Base-by-base conservation (phyloP, 2,888 invertebrate genomes). In the Philaethria dido region DNA sequence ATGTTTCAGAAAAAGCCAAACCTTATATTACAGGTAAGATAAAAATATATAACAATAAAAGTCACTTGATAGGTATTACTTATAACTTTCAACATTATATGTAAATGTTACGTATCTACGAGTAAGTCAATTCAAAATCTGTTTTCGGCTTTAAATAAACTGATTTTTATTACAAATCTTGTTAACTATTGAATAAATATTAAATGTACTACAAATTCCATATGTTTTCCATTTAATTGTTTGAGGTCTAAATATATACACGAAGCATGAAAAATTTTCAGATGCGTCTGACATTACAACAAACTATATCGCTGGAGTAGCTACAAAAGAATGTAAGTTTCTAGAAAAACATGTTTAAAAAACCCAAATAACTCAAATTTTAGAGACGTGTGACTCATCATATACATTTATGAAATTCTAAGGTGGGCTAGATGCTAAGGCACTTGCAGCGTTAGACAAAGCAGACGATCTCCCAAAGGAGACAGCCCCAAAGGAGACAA, bases 281-380 rank as follows among this genome's bases (percentile, higher is more conserved):
- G 87, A 80, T 45, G 77, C 83, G 5, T 64, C 76, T 14, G 42
- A 74, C 2, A 80, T 85, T 22, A 70, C 83, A n/a, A 66, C 80
- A 8, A 45, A 73, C 25, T 87, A 80, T 64, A 74, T 88, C 16
- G 82, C 86, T 48, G 78, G 79, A 18, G 72, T 80, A 0, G 86
- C 86, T 16, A 84, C 84, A 29, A 70, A 79, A n/a, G 76, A 85
- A 67, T 74, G 87, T 87, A 74, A 81, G 85, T 77, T 44, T 48
- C 8, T 20, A 14, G 22, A 42, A 57, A 57, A 22, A n/a, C 5
- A 8, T 6, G 3, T 39, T 9, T 39, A 36, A 57, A n/a, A 29
- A 39, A 11, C 16, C 11, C 3, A 8, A 25, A 9, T 50, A 16
- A 5, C 4, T 16, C 4, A 52, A 50, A 3, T 25, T 25, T n/a